Base-by-base conservation (phyloP, 2,797 vertebrate genomes). In the Amniataba percoides region DNA sequence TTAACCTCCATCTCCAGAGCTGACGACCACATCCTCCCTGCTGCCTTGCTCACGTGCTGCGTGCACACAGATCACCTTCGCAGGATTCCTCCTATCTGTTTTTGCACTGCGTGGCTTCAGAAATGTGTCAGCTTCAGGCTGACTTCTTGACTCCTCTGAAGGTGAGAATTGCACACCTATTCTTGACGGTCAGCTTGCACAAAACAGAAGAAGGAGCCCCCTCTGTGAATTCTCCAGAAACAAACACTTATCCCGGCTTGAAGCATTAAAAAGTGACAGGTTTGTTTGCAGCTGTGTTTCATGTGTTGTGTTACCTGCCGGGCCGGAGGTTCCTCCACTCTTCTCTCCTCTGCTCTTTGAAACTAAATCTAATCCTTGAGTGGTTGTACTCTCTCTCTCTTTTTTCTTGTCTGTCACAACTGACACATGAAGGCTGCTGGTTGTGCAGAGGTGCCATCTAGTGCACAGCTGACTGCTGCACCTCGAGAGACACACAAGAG, bases 361-460 rank as follows among this genome's bases (percentile, higher is more conserved):
- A 15, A 53, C 18, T 27, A 36, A 57, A 74, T 62, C 45, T 10
- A 0, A 9, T 59, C 42, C 39, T 74, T 7, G 9, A 46, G 21
- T 56, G 49, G 52, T 39, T 15, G 42, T 21, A 4, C 6, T 18
- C 13, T 56, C 43, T 69, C 6, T 36, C 34, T 51, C 64, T 59
- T 19, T 27, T 69, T 45, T 69, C 57, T 15, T 79, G 18, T 49
- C 43, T 18, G 9, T 52, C 73, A 65, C 34, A 64, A 11, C 66
- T 73, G 75, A 23, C 62, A 66, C 14, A 36, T 61, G 58, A 21
- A 62, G 21, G 36, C 27, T 16, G 6, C 36, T 11, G 45, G 43
- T 23, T 76, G 84, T 12, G 4, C 66, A 71, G 34, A 81, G 51
- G 60, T 87, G 90, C 90, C 90, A 88, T 82, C 88, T 90, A 86